Evolutionary conservation across 2,888 invertebrate species (phyloP), one percentile per base, ranked within the genome.

Genomic region (Drosophila melanosoma): DNA sequence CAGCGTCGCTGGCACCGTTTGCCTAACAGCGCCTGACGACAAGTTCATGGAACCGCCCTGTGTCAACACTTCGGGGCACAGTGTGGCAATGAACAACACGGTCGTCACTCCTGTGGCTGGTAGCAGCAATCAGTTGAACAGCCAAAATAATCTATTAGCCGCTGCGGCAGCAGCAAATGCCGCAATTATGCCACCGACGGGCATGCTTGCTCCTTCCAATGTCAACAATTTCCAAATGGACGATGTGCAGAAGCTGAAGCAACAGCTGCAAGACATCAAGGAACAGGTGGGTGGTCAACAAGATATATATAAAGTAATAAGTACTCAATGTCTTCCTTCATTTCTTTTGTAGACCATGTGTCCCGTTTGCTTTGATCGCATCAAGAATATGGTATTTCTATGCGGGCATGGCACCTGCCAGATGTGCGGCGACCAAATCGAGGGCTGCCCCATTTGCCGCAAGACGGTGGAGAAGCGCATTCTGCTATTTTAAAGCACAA

Each of bases 361-460:
- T 91, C 99, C 99, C 6, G 98, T 99, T 77, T 99, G 99, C 94
- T 95, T 99, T 94, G 99, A 99, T 94, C 96, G 99, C 38, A 94
- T 99, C 90, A 99, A 99, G 94, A 99, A 99, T 94, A 99, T 99
- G 98, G 98, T 99, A 87, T 99, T 99, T 94, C 95, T 99, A 52
- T 99, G 99, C 93, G 99, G 99, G 8, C 99, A 99, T 93, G 99
- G 99, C 82, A 97, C 98, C 77, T 99, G 99, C 93, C 99, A 99
- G 94, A 98, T 98, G 97, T 99, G 99, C 93, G 99, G 99, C 36
- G 99, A 99, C 94, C 96, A 98, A 90, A 98, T 99, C 96, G 96
- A 97, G 72, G 99, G 99, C 90, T 99, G 99, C 92, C 99, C 99
- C 38, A 99, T 99, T 92, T 99, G 99, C 93, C 95, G 99, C 86